Base-by-base conservation (phyloP, 2,888 invertebrate species). In the Tubulanus polymorphus region DNA sequence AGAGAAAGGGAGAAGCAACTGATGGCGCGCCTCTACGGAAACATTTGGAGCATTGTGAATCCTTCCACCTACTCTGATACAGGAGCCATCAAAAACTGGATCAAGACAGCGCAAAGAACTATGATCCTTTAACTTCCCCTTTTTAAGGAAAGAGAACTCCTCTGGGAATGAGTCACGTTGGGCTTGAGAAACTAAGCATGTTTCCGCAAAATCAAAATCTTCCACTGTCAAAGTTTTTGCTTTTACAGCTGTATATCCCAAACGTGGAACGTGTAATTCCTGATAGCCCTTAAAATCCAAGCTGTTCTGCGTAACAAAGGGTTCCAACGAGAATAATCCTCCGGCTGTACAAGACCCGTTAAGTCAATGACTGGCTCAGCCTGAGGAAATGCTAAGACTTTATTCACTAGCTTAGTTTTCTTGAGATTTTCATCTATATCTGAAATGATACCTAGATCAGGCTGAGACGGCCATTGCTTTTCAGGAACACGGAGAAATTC, bases 241-340 rank as follows among this genome's bases (percentile, higher is more conserved):
- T 47, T 27, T 47, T 15, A 27, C 5, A 27, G 48, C 10, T 47
- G 8, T 20, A 6, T 18, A 15, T 18, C 27, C 27, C 3, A 47
- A 20, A 26, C 48, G 25, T 27, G 26, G 5, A 27, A 47, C 6
- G 48, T 23, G n/a, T 26, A 47, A 23, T 47, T 47, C 27, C 48
- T 47, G 3, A 47, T 27, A 26, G 48, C 27, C 27, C 48, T 47
- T 5, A 26, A n/a, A 27, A 47, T 47, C 48, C 48, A 47, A 8
- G 48, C 48, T 3, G 48, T 47, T 5, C 27, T n/a, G 8, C 26
- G 23, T n/a, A 8, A 5, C 3, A 5, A 23, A 8, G n/a, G 6
- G 5, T n/a, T n/a, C 48, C 25, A n/a, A 26, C 8, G 5, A 6
- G 48, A 47, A 20, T 18, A 47, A 20, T 23, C 15, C 23, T 25